Evolutionary conservation across 35 echinoderm and acorn worm genomes (phyloP), one percentile per base, ranked within the genome.

Genomic region (Apostichopus parvimensis): DNA sequence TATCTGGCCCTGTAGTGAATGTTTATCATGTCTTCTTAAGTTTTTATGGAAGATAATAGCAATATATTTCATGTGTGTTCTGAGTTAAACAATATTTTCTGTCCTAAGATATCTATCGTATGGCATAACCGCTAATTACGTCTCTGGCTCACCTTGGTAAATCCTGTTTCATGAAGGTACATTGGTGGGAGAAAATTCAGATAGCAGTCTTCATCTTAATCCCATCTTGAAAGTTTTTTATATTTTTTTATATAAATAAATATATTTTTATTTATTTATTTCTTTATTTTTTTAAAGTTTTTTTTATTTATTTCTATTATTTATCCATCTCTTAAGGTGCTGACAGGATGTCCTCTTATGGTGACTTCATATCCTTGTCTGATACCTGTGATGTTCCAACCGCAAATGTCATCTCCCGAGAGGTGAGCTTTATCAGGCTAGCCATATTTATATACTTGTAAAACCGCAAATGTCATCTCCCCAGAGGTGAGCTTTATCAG

Each of bases 271-370:
- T 7, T 60, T 77, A 1, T 34, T 83, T 2, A 7, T 83, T 6
- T 34, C 0, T 1, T 45, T 45, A 45, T 45, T 0, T 75, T 17
- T 14, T 75, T 73, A 1, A 75, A 5, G 5, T 4, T 4, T 75
- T 75, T 75, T 75, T 45, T 45, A 45, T 45, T 45, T 45, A 0
- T 45, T 45, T 45, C 1, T 45, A 45, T 45, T 45, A 45, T 45
- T 45, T n/a, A 54, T 85, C 18, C 5, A 82, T 45, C 79, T 1
- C 6, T 71, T 7, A 59, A 98, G 96, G 96, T 94, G 97, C 94
- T 92, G 97, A 98, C 59, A 70, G 97, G 20, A 98, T 95, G 94
- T 95, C 94, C 23, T 98, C 97, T 52, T 98, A 95, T 84, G 97
- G 97, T 52, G 97, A 98, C 87, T 98, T 98, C 86, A 80, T 98